phyloP scores from a whole-genome alignment of 1,140 invertebrate genomes.

The Spodoptera frugiperda region DNA sequence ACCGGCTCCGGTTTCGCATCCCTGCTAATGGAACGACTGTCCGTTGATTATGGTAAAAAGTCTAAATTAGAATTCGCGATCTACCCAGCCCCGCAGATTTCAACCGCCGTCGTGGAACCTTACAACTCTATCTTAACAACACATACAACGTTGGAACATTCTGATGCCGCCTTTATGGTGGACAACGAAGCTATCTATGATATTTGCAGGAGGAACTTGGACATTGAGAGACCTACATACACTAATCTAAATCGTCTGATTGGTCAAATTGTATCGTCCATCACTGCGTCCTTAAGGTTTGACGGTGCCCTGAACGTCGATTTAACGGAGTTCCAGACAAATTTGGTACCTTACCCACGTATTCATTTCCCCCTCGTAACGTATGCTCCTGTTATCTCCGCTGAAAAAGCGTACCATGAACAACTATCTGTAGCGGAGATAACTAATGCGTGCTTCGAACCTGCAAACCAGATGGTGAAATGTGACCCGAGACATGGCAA shows the following conservation, averaged over 20 bases:
- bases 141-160: background rate
- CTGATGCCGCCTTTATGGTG: background rate
- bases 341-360: background rate
- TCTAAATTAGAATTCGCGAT: constrained; percentile 94
- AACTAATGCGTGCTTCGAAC: constrained; percentile 4
- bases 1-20: constrained; percentile 95
- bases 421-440: background rate
- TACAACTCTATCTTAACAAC: constrained; percentile 5
- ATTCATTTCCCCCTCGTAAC: background rate
- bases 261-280: background rate
- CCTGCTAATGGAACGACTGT: constrained; percentile 93
- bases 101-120: background rate
- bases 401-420: constrained; percentile 4
- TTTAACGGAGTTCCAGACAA: constrained; percentile 2
- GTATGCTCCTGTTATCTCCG: constrained; percentile 4
- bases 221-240: background rate
- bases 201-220: background rate
- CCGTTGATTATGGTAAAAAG: constrained; percentile 94
- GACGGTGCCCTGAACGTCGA: constrained; percentile 4
- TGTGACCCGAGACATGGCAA: background rate
- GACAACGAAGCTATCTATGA: background rate
- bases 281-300: background rate
- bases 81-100: constrained; percentile 93
- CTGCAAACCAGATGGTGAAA: constrained; percentile 19
- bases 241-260: background rate